phyloP scores from a whole-genome alignment of 1,140 invertebrate species.

The Neodiprion virginianus region DNA sequence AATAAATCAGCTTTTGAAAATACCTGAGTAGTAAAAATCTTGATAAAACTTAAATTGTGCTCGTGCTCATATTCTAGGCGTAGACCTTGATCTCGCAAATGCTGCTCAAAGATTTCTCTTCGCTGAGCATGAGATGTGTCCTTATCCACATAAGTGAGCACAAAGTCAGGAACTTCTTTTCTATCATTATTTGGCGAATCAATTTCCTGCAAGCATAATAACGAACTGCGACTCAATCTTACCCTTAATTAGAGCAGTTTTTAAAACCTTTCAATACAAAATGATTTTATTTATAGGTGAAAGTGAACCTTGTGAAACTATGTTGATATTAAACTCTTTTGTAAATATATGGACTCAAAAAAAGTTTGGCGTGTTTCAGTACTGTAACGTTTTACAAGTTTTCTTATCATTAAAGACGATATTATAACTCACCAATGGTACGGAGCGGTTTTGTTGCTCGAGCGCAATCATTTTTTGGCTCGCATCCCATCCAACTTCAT shows the following conservation, averaged over 20 bases:
- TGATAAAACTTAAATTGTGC: constrained; percentile 69
- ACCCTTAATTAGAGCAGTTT: no score
- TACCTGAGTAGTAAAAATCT: constrained; percentile 78
- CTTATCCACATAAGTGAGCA: constrained; percentile 69
- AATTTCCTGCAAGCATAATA: constrained; percentile 4
- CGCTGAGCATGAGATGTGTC: constrained; percentile 55
- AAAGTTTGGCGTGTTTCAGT: no score
- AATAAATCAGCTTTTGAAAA: background rate
- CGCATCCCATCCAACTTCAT: constrained; percentile 24
- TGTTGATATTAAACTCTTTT: no score
- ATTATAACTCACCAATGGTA: constrained; percentile 13
- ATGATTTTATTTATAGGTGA: no score
- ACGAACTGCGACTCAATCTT: background rate
- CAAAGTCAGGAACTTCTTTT: constrained; percentile 68
- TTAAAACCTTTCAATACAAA: no score
- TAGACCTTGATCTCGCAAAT: constrained; percentile 67
- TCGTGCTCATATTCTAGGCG: constrained; percentile 68
- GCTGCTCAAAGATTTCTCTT: constrained; percentile 66
- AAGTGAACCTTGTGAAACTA: no score
- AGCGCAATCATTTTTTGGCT: constrained; percentile 29
- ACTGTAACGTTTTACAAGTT: no score
- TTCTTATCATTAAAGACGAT: no score
- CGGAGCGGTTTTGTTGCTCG: constrained; percentile 23
- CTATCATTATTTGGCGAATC: constrained; percentile 33
- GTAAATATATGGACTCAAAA: no score